Evolutionary conservation across 2,797 vertebrate species (phyloP).

Genomic region (Enoplosus armatus): DNA sequence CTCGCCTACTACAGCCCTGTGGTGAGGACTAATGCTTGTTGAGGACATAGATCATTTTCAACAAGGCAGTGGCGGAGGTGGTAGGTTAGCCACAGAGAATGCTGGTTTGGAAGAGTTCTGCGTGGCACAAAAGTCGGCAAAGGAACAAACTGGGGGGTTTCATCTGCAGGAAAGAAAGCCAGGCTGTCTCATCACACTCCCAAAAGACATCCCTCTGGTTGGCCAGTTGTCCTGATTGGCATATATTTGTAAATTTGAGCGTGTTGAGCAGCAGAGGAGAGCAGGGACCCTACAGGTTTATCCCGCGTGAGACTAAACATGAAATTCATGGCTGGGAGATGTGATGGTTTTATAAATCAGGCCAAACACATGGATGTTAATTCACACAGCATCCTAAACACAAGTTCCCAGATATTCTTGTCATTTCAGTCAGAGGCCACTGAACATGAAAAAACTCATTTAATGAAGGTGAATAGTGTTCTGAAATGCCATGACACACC

Average conservation of each 20-base stretch:
- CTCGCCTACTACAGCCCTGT: neutral
- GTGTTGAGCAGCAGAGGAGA: conserved; percentile 33
- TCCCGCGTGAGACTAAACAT: neutral
- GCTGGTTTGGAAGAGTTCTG: conserved; percentile 5
- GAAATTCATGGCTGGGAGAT: conserved; percentile 2
- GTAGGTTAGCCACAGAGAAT: conserved; percentile 15
- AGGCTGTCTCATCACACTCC: conserved; percentile 39
- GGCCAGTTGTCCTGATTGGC: conserved; percentile 41
- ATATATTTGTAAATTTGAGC: conserved; percentile 47
- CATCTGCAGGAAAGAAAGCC: conserved; percentile 47
- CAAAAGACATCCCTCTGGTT: conserved; percentile 46
- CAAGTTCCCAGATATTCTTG: neutral
- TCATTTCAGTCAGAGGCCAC: neutral
- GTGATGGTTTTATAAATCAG: neutral
- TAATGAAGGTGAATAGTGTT: neutral
- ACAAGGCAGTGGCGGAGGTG: neutral
- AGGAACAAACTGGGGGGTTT: conserved; percentile 32
- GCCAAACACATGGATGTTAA: neutral
- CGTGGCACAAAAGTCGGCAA: conserved; percentile 18
- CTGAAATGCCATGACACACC: neutral
- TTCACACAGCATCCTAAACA: neutral
- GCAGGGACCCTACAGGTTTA: conserved; percentile 2
- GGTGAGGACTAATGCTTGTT: conserved; percentile 13
- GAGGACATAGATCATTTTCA: conserved; percentile 35
- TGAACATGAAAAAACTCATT: neutral